These are phyloP conservation scores for Drosophila meridiana DNA, from an alignment of 2,888 invertebrate genomes.

Conservation along the genomic window DNA sequence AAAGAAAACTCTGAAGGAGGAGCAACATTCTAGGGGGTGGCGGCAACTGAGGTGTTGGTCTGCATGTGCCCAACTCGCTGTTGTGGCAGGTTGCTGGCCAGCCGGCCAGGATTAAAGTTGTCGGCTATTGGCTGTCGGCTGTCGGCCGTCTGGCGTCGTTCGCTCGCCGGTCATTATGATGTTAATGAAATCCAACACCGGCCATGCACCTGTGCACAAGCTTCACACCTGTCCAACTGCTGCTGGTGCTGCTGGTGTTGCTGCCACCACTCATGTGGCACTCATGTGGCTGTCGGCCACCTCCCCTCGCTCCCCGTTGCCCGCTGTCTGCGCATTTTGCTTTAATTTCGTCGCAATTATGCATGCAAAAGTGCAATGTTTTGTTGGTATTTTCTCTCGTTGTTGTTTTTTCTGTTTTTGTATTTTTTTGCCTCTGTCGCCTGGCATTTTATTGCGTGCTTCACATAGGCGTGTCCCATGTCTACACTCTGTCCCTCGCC, in stretches of 20 bases:
- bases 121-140: slow-evolving; percentile 33
- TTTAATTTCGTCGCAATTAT: slow-evolving; percentile 78
- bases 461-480: slow-evolving; percentile 26
- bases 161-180: slow-evolving; percentile 71
- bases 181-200: slow-evolving; percentile 80
- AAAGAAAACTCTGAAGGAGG: slow-evolving; percentile 11
- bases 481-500: not conserved
- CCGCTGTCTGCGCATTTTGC: slow-evolving; percentile 59
- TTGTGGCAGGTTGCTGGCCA: slow-evolving; percentile 24
- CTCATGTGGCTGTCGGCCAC: slow-evolving; percentile 61
- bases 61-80: slow-evolving; percentile 26
- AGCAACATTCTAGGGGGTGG: not conserved
- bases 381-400: slow-evolving; percentile 58
- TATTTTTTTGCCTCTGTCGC: slow-evolving; percentile 25
- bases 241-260: not conserved
- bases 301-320: slow-evolving; percentile 1
- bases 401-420: not conserved
- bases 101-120: slow-evolving; percentile 67
- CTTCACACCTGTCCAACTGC: slow-evolving; percentile 64
- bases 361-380: slow-evolving; percentile 77
- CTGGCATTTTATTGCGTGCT: slow-evolving; percentile 71
- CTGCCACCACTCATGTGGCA: slow-evolving; percentile 21
- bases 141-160: slow-evolving; percentile 50
- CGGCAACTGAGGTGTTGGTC: slow-evolving; percentile 17
- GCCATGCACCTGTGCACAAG: slow-evolving; percentile 70